Evolutionary conservation across 2,113 vertebrate species (phyloP).

Genomic region (Silurus meridionalis): DNA sequence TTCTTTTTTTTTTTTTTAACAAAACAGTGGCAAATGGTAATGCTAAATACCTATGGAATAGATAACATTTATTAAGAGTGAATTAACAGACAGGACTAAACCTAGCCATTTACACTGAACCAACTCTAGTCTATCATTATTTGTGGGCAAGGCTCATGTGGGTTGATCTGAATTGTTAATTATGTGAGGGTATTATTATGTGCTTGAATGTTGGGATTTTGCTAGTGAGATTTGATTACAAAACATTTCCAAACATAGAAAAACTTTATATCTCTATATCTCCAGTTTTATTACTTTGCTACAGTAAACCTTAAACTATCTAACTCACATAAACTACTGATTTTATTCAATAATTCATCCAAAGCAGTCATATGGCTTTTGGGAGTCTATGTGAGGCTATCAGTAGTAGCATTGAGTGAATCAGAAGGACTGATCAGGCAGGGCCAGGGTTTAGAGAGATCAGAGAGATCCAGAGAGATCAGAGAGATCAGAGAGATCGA

Average conservation of each 20-base stretch:
- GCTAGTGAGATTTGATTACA: background rate
- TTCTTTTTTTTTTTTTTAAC: background rate
- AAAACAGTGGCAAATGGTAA: background rate
- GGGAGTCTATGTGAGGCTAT: no score
- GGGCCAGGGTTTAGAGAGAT: no score
- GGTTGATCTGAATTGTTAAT: background rate
- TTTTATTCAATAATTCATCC: no score
- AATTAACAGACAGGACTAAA: background rate
- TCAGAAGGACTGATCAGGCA: no score
- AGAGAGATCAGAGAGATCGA: no score
- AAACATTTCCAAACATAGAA: background rate
- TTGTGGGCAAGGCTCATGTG: background rate
- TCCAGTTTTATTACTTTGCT: background rate
- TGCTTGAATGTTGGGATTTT: background rate
- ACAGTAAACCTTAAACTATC: no score
- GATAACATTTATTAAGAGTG: background rate
- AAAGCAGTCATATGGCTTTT: no score
- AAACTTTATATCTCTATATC: background rate
- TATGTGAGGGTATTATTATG: background rate
- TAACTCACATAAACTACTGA: no score
- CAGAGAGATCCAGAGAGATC: no score
- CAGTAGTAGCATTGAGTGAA: no score
- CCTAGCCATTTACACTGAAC: background rate
- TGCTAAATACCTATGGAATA: background rate
- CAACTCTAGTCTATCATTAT: background rate